These are phyloP conservation scores for Stegana nigrithorax DNA, from an alignment of 2,888 invertebrate genomes.

Conservation along the genomic window DNA sequence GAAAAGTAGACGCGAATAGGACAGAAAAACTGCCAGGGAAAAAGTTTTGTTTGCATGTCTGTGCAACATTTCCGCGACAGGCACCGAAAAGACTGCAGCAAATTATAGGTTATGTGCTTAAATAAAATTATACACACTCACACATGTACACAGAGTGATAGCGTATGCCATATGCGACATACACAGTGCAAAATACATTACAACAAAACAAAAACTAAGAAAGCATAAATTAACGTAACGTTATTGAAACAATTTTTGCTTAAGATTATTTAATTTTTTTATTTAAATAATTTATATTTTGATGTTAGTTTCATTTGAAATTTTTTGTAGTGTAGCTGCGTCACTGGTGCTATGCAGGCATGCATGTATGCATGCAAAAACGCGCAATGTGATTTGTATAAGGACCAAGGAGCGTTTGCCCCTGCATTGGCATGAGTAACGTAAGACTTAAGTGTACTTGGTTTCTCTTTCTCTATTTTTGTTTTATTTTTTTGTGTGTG, in stretches of 20 bases:
- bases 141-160: neutral
- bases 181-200: too few species aligned
- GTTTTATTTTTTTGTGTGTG: neutral
- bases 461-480: too few species aligned
- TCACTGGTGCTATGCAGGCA: neutral
- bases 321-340: too few species aligned
- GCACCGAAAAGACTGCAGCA: slow-evolving; percentile 54
- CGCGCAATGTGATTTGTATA: neutral
- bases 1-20: neutral
- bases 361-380: slow-evolving; percentile 10
- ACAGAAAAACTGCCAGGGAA: slow-evolving; percentile 26
- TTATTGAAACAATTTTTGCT: too few species aligned
- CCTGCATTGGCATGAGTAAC: too few species aligned
- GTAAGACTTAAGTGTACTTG: too few species aligned
- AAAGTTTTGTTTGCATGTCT: slow-evolving; percentile 62
- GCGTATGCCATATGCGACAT: neutral
- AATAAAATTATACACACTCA: slow-evolving; percentile 36
- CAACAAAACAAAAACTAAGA: neutral
- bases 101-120: slow-evolving; percentile 52
- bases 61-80: slow-evolving; percentile 61
- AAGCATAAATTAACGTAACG: too few species aligned
- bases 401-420: neutral
- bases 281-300: too few species aligned
- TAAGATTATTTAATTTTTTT: too few species aligned
- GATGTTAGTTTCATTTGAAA: too few species aligned